phyloP scores from a whole-genome alignment of 2,113 vertebrate genomes.

The Peromyscus californicus region DNA sequence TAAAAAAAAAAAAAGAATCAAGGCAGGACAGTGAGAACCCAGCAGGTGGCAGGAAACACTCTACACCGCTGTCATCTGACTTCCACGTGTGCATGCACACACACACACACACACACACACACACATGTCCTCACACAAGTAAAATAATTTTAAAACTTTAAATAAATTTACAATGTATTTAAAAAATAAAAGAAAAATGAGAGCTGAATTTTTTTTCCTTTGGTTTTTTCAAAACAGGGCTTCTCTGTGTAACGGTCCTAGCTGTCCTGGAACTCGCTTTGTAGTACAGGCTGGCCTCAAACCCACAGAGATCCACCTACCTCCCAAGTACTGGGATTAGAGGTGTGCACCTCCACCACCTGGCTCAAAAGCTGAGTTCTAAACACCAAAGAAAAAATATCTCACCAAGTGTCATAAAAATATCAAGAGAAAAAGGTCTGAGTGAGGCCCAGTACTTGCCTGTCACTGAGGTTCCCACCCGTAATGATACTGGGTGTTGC shows the following conservation, averaged over 20 bases:
- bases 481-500: background rate
- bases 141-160: background rate
- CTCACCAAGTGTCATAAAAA: conserved; percentile 27
- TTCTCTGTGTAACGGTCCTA: background rate
- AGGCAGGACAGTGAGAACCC: background rate
- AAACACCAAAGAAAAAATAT: conserved; percentile 50
- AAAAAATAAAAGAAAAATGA: background rate
- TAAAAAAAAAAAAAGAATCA: conserved; percentile 22
- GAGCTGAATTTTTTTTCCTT: background rate
- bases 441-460: background rate
- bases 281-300: background rate
- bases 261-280: background rate
- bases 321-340: background rate
- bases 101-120: background rate
- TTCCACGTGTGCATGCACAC: background rate
- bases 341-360: background rate
- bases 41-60: background rate
- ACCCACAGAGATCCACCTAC: too few species aligned
- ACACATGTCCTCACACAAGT: background rate
- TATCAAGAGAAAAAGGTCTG: background rate
- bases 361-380: background rate
- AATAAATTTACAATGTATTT: background rate
- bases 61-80: background rate
- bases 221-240: background rate
- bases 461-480: background rate